Conservation (phyloP, 2,888 invertebrate species). For the Heliconius erato region DNA sequence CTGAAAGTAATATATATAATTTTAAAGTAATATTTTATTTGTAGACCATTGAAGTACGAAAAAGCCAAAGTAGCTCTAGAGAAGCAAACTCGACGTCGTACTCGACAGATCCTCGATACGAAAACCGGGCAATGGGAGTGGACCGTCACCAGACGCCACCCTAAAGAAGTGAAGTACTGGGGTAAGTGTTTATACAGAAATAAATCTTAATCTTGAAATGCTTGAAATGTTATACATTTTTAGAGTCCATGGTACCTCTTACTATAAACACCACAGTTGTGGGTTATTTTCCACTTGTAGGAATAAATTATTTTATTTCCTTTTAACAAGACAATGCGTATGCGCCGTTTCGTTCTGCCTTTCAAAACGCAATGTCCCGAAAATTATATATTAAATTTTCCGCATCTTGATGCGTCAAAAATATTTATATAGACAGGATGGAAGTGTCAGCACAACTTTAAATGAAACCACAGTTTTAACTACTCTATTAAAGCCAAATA, state of each 20-base stretch:
- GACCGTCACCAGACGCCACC: slow-evolving; percentile 72
- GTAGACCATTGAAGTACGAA: slow-evolving; percentile 70
- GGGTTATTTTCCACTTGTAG: too few species aligned
- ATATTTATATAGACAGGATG: too few species aligned
- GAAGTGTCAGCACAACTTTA: too few species aligned
- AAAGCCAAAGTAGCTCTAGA: slow-evolving; percentile 71
- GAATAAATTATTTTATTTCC: too few species aligned
- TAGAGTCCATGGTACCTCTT: neutral
- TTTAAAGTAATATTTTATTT: slow-evolving; percentile 13
- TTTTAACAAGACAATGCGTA: too few species aligned
- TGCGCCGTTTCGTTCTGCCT: too few species aligned
- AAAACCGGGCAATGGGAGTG: slow-evolving; percentile 76
- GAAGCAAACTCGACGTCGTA: slow-evolving; percentile 73
- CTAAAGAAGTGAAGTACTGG: slow-evolving; percentile 77
- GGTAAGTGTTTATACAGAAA: slow-evolving; percentile 61
- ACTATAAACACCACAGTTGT: neutral
- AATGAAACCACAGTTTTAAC: too few species aligned
- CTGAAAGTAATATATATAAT: too few species aligned
- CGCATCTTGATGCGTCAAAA: too few species aligned
- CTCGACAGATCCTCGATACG: slow-evolving; percentile 70
- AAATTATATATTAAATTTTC: too few species aligned
- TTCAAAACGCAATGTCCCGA: too few species aligned
- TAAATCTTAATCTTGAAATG: neutral
- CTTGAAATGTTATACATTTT: neutral
- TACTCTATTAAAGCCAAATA: too few species aligned